Evolutionary conservation across 2,113 vertebrate genomes (phyloP), one percentile per base, ranked within the genome.

Genomic region (Orcinus orca): DNA sequence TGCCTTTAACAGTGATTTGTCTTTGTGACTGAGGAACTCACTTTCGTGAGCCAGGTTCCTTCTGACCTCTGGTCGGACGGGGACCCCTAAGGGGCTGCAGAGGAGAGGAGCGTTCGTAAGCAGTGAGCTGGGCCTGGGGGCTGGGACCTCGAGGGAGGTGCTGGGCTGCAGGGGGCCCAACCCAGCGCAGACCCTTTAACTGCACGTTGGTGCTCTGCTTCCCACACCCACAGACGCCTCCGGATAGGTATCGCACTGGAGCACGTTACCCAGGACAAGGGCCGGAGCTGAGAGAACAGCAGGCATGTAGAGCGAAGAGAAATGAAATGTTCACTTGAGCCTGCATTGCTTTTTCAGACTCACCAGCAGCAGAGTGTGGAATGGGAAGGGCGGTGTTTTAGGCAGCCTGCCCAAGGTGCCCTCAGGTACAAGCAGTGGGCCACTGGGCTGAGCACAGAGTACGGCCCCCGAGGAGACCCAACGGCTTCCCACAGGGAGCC

Each of bases 241-340:
- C 7, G 6, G 58, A 17, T 17, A 53, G 53, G 13, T 17, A 13
- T 31, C 36, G 6, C 9, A 21, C 33, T 13, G 20, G 67, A 36
- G 44, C 6, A 10, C 47, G 20, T 38, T 12, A 33, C 9, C 55
- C 63, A 14, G 73, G 23, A 53, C 31, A 13, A 33, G 70, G 8
- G 14, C 41, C n/a, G 4, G 38, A 67, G 31, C 18, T 44, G 29
- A 81, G 86, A 90, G 60, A 65, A 85, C 18, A 60, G 68, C 23
- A 31, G n/a, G 71, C 71, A 89, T 25, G 71, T n/a, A 47, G 26
- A 60, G 38, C 53, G 68, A 81, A 89, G 60, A 86, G 60, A 93
- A 84, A 65, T 17, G 26, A 93, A 88, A 71, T 17, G 26, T 65
- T 68, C 60, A 36, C 5, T 20, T 31, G 71, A 88, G 38, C 13